Evolutionary conservation across 2,113 vertebrate genomes (phyloP), one percentile per base, ranked within the genome.

Genomic region (Osmerus mordax): DNA sequence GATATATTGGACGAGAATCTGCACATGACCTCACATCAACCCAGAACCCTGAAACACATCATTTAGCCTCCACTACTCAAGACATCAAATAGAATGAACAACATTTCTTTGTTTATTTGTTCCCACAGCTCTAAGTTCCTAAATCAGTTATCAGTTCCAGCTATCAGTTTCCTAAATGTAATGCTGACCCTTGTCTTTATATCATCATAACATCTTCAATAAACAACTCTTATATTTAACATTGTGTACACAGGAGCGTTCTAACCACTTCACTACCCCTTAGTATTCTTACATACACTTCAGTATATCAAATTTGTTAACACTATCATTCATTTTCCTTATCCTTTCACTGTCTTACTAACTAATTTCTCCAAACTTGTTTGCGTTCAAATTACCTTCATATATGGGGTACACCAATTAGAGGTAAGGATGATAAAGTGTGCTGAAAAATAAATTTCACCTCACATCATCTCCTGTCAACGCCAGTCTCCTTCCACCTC

Each of bases 341-440:
- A 64, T 53, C 28, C 32, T 83, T 87, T 76, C 87, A 90, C 89
- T 93, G 82, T 88, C 92, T 89, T 90, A 94, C 92, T 94, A 94
- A 94, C 95, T 93, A 94, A 93, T 94, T 86, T 95, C 91, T 98
- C 94, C 95, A 92, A 95, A 96, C 93, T 94, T 97, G 94, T 97
- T 96, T 96, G 94, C 94, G 95, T 96, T 91, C 90, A 95, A 93
- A 96, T 96, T 93, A 96, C 95, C 94, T 96, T 94, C 92, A 85
- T 81, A 94, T 95, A 98, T 96, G 96, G 95, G 96, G 96, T 95
- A 97, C 96, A 90, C 95, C 96, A 93, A 96, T 98, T 94, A 95
- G 96, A 98, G 96, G 96, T 98, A 98, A 98, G 96, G 94, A 95
- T 93, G 94, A 94, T 91, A 86, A 64, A 88, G 88, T 93, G 91